Base-by-base conservation (phyloP, 2,797 vertebrate species). In the Margarornis squamiger region DNA sequence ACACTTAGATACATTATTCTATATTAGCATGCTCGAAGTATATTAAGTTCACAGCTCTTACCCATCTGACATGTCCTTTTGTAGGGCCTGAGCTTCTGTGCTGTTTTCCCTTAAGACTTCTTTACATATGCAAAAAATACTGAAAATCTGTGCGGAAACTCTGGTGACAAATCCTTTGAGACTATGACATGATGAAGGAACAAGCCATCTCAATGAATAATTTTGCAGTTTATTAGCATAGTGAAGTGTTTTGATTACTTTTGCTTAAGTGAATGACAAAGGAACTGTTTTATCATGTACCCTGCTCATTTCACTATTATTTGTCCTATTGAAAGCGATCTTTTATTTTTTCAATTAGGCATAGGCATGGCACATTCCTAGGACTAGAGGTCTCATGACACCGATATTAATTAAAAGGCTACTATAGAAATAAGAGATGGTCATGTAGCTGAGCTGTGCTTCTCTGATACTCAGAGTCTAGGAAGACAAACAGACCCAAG, bases 81-180 rank as follows among this genome's bases (percentile, higher is more conserved):
- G 45, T n/a, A 52, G 65, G 73, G 67, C 70, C 51, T 67, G 76
- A 78, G 51, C 49, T 90, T 46, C 79, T 78, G 26, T 52, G 66
- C 84, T 73, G 29, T 84, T 95, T 91, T 92, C 91, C 73, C 76
- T 81, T 62, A 70, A 90, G 94, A 63, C 55, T 86, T 82, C 76
- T 67, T 84, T 92, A 90, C 70, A 63, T 52, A 78, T 84, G 85
- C 85, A 85, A 78, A 77, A 94, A 66, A 20, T 38, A n/a, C 87
- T 52, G 93, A 90, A 90, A 88, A 88, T 90, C 87, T 71, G 55
- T 81, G 82, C 0, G 5, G 91, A 90, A 91, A 76, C 43, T 39
- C 57, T 92, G 87, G 73, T 95, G 92, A 92, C 86, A 96, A 95
- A 97, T 94, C 90, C 92, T 94, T 88, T 93, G 95, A 95, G 94